Conservation (phyloP, 1,140 invertebrate species). For the Ruditapes philippinarum region DNA sequence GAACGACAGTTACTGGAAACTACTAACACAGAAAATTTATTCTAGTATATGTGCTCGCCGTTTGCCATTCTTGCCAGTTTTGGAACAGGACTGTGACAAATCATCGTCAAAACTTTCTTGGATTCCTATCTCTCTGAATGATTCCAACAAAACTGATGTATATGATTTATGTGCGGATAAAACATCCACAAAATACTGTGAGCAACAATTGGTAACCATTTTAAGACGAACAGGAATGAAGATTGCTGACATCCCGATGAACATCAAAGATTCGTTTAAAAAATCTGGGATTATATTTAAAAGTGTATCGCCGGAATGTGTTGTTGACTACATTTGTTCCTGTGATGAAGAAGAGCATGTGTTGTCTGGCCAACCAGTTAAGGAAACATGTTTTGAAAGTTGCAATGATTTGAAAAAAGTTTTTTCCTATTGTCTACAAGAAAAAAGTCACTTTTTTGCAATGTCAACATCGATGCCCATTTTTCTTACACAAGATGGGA, state of each 20-base stretch:
- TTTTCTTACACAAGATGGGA: not conserved
- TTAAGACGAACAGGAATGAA: constrained; percentile 22
- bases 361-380: not conserved
- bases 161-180: not conserved
- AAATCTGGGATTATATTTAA: not conserved
- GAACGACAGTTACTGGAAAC: not conserved
- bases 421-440: not conserved
- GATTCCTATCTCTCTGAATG: not conserved
- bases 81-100: not conserved
- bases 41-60: not conserved
- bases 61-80: not conserved
- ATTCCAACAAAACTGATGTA: not conserved
- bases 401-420: not conserved
- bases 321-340: constrained; percentile 3
- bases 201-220: not conserved
- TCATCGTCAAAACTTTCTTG: not conserved
- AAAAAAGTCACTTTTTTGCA: not conserved
- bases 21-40: not conserved
- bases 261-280: not conserved
- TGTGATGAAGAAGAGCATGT: not conserved
- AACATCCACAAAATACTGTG: not conserved
- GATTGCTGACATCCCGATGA: not conserved
- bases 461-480: not conserved
- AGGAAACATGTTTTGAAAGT: not conserved
- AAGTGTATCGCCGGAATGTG: not conserved